Conservation (phyloP, 1,140 invertebrate species). For the Andrena cerasifolii region DNA sequence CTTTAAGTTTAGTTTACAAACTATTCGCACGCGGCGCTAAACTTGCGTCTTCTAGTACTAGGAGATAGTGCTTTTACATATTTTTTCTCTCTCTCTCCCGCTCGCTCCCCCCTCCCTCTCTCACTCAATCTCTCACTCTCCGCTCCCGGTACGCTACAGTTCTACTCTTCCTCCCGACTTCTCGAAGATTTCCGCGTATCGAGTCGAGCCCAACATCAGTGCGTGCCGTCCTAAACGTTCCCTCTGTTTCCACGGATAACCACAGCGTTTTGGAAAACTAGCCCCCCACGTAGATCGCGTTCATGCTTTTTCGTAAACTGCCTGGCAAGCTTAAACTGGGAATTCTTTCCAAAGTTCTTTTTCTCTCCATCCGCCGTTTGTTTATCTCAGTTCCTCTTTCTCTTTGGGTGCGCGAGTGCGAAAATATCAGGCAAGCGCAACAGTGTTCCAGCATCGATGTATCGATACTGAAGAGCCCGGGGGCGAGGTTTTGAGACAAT, state of each 20-base stretch:
- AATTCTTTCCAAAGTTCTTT: not conserved
- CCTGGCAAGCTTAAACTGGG: not conserved
- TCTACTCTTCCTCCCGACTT: conserved; percentile 46
- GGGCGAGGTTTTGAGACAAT: conserved; percentile 59
- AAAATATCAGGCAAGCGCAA: conserved; percentile 31
- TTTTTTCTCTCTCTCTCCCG: not conserved
- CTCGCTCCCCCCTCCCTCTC: conserved; percentile 7
- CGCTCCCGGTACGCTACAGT: conserved; percentile 2
- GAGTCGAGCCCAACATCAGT: conserved; percentile 10
- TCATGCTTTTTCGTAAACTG: not conserved
- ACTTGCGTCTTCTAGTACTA: conserved; percentile 13
- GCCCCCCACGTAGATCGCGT: not conserved
- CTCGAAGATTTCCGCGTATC: conserved; percentile 39
- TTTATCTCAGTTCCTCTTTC: conserved; percentile 8
- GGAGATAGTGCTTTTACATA: conserved; percentile 13
- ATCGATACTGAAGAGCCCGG: conserved; percentile 33
- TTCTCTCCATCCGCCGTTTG: not conserved
- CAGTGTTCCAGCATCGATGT: conserved; percentile 34
- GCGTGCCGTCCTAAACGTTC: conserved; percentile 8
- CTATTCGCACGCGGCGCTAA: conserved; percentile 28
- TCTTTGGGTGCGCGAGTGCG: conserved; percentile 15
- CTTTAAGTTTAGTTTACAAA: conserved; percentile 24
- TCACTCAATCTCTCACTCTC: not conserved
- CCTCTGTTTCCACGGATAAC: not conserved
- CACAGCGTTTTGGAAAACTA: not conserved